Evolutionary conservation across 2,797 vertebrate genomes (phyloP), one percentile per base, ranked within the genome.

Genomic region (Alauda arvensis): DNA sequence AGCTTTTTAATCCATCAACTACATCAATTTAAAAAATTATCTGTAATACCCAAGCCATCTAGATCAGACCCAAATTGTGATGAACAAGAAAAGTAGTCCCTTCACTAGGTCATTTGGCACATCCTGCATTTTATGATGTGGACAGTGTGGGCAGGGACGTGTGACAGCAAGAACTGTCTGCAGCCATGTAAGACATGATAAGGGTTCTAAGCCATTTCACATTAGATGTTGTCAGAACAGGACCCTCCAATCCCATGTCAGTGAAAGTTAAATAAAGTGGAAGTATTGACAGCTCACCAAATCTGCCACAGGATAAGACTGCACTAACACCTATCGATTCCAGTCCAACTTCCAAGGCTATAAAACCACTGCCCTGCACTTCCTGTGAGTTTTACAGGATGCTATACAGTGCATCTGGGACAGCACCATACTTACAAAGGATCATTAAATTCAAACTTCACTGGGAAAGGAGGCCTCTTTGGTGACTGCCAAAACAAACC

Each of bases 401-500:
- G 25, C 29, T 48, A 24, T 14, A 78, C 39, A 74, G 68, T 3
- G 2, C 13, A 56, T 15, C 68, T 52, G 39, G 23, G 10, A 39
- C 20, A 75, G 39, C 18, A 69, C 29, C 59, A 93, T 95, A 99
- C 99, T 99, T 96, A 99, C 99, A 99, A 97, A 87, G 97, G 95
- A 93, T 99, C 98, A 55, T 88, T 98, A 92, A 98, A 95, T 92
- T 99, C 98, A 97, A 99, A 99, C 85, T 98, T 98, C 96, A 98
- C 96, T 71, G 99, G 98, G 80, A 97, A 96, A 69, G 99, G 99
- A 26, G 99, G 99, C 82, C 99, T 98, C 97, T 99, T 99, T 28
- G 99, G 99, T 71, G 99, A 99, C 3, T 99, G 99, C 99, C 99
- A 99, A 97, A 99, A 99, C 78, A 99, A 98, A 97, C 98, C 99